Conservation (phyloP, 1,140 invertebrate genomes). For the Pinna nobilis region DNA sequence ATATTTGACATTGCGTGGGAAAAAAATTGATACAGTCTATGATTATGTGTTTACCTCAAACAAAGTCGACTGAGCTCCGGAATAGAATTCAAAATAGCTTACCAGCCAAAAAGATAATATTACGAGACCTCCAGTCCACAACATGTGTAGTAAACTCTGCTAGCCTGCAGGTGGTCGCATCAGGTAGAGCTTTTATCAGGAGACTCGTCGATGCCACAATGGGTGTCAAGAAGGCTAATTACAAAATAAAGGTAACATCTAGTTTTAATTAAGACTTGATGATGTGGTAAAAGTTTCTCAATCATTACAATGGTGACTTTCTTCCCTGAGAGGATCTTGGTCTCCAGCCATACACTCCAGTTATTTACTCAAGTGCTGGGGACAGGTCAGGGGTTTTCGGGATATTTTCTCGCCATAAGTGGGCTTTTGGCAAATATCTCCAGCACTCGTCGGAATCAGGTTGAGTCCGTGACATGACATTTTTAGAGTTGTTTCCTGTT, state of each 20-base stretch:
- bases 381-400: too few species aligned
- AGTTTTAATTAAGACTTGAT: not conserved
- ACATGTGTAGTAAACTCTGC: not conserved
- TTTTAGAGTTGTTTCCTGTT: not conserved
- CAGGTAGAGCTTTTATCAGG: too few species aligned
- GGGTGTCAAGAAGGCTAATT: not conserved
- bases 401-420: too few species aligned
- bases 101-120: not conserved
- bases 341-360: too few species aligned
- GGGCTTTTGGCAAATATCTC: too few species aligned
- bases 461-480: not conserved
- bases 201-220: not conserved
- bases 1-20: conserved; percentile 5
- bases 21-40: conserved; percentile 8
- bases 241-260: not conserved
- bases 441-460: conserved; percentile 4
- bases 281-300: not conserved
- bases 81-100: not conserved
- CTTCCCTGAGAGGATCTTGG: conserved; percentile 11
- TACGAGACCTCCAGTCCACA: not conserved
- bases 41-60: not conserved
- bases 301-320: not conserved
- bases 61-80: not conserved
- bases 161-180: not conserved
- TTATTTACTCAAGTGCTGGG: too few species aligned